Percentiles rank a stretch among this genome's conserved stretches.
phyloP scores from a whole-genome alignment of 2,113 vertebrate genomes.

The Alaudala cheleensis region DNA sequence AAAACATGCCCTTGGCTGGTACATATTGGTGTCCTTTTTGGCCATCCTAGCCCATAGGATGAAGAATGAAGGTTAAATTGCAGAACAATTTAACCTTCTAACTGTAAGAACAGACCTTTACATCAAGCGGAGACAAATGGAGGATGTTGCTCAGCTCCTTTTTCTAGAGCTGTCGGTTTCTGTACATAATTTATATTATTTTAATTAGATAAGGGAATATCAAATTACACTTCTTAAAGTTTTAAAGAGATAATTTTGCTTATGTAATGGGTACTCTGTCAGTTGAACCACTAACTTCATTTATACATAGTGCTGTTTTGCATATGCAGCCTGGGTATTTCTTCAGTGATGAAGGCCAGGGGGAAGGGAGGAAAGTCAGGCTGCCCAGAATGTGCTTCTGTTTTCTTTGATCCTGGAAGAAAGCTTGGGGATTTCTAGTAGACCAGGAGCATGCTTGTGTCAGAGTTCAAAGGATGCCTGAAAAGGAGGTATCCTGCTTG shows the following conservation, averaged over 20 bases:
- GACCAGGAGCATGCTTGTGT: not conserved
- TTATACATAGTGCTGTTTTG: not conserved
- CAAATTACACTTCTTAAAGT: not conserved
- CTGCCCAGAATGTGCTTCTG: not conserved
- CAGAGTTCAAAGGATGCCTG: not conserved
- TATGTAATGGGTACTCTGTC: not conserved
- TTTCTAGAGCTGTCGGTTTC: not conserved
- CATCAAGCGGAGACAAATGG: not conserved
- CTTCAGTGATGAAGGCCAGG: not conserved
- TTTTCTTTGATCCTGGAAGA: not conserved
- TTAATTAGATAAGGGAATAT: constrained; percentile 29
- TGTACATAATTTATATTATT: constrained; percentile 3
- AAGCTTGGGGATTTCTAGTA: not conserved
- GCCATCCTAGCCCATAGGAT: not conserved
- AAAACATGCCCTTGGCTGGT: not conserved
- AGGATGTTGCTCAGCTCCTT: not conserved
- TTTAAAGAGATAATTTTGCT: constrained; percentile 5
- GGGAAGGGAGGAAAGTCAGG: not conserved
- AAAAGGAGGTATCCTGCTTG: not conserved
- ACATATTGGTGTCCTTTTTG: not conserved
- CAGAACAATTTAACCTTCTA: not conserved
- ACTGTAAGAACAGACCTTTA: constrained; percentile 2
- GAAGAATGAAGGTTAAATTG: not conserved
- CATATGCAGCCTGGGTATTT: not conserved
- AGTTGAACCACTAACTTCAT: not conserved